These are phyloP conservation scores for Leuciscus idus DNA, from an alignment of 2,113 vertebrate species.

Conservation along the genomic window DNA sequence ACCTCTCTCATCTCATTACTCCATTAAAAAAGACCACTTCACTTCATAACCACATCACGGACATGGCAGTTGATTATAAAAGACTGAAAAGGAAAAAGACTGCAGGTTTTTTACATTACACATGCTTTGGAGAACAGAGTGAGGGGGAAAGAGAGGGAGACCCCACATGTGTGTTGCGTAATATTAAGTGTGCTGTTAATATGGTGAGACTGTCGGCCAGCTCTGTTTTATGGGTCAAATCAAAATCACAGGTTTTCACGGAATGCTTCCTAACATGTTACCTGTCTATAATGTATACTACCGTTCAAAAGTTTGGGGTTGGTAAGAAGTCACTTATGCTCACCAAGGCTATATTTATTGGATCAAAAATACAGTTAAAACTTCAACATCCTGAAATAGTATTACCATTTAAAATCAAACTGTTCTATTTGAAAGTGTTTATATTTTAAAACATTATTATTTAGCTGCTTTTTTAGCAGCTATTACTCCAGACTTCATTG, in stretches of 20 bases:
- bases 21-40: conserved; percentile 75
- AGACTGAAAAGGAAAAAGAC: conserved; percentile 62
- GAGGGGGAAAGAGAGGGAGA: conserved; percentile 49
- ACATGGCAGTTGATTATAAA: conserved; percentile 75
- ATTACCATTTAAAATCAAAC: too few species aligned
- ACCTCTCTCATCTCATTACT: conserved; percentile 67
- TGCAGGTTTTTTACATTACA: conserved; percentile 74
- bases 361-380: not conserved
- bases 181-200: conserved; percentile 62
- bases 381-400: too few species aligned
- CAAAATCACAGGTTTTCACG: conserved; percentile 73
- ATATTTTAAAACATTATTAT: too few species aligned
- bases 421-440: too few species aligned
- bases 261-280: conserved; percentile 66
- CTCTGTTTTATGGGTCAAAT: conserved; percentile 73
- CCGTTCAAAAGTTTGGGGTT: not conserved
- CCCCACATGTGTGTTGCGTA: conserved; percentile 63
- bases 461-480: too few species aligned
- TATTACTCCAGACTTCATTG: not conserved
- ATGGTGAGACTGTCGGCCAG: conserved; percentile 76
- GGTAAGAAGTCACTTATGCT: not conserved
- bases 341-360: not conserved
- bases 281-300: conserved; percentile 58
- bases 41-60: conserved; percentile 73
- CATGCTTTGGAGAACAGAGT: conserved; percentile 48